Evolutionary conservation across 2,797 vertebrate species (phyloP).

Genomic region (Apogon talboti): DNA sequence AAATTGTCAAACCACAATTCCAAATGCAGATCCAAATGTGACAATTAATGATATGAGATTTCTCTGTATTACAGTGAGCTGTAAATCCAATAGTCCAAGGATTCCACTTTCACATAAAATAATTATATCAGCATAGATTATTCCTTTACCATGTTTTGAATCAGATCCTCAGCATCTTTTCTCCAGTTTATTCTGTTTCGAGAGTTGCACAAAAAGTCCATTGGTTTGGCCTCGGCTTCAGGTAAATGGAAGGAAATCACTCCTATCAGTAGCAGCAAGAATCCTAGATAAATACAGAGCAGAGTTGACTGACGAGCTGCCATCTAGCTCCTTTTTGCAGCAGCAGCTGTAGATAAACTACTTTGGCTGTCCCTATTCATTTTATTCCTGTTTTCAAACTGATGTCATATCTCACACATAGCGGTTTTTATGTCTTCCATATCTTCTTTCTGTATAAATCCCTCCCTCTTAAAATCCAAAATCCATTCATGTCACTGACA

Average conservation of each 20-base stretch:
- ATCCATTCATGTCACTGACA: no score
- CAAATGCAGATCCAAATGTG: no score
- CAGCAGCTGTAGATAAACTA: not conserved
- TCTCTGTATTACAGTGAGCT: no score
- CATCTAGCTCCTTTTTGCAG: conserved; percentile 26
- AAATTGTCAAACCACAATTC: no score
- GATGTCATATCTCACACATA: no score
- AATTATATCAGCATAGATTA: not conserved
- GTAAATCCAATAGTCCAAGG: not conserved
- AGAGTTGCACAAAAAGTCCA: conserved; percentile 62
- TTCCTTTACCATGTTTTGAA: conserved; percentile 58
- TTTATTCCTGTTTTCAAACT: not conserved
- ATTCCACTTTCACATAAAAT: not conserved
- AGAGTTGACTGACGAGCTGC: conserved; percentile 18
- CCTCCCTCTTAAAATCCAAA: no score
- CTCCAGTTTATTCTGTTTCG: conserved; percentile 28
- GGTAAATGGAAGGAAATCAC: conserved; percentile 49
- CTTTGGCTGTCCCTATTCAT: not conserved
- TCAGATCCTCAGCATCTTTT: not conserved
- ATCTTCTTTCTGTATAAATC: no score
- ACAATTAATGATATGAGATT: not conserved
- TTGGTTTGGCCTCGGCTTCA: conserved; percentile 39
- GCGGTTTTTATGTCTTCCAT: not conserved
- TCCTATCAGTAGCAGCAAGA: conserved; percentile 72
- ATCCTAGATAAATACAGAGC: conserved; percentile 47